Conservation (phyloP, 1,140 invertebrate species). For the Phocides pigmalion region DNA sequence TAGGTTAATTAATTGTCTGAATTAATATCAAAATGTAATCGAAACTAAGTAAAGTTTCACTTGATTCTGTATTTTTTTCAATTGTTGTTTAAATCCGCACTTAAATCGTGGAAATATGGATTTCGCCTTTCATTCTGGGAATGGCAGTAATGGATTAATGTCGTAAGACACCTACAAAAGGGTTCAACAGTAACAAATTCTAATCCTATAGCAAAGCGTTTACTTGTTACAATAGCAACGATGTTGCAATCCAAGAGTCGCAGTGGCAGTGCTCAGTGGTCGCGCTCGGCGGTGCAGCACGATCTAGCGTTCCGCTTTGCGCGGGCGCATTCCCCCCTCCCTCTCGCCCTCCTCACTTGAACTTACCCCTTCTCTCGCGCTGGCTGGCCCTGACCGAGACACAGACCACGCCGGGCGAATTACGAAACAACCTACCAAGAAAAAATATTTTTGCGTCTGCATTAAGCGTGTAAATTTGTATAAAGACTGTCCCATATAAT, state of each 20-base stretch:
- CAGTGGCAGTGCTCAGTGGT: slow-evolving; percentile 72
- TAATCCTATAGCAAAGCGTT: slow-evolving; percentile 45
- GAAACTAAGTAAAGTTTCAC: too few species aligned
- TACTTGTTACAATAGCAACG: slow-evolving; percentile 63
- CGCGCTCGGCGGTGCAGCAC: slow-evolving; percentile 79
- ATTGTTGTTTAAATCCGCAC: too few species aligned
- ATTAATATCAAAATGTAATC: too few species aligned
- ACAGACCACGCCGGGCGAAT: slow-evolving; percentile 53
- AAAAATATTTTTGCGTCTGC: slow-evolving; percentile 29
- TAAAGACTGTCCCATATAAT: too few species aligned
- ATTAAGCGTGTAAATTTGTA: too few species aligned
- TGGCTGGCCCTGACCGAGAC: slow-evolving; percentile 73
- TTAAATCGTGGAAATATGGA: too few species aligned
- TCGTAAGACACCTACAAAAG: neutral
- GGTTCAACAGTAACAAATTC: too few species aligned
- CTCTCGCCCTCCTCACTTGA: slow-evolving; percentile 36
- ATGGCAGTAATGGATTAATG: too few species aligned
- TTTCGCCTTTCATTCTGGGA: too few species aligned
- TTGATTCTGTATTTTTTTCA: too few species aligned
- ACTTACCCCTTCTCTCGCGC: slow-evolving; percentile 35
- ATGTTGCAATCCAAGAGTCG: slow-evolving; percentile 76
- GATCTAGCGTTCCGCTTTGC: slow-evolving; percentile 79
- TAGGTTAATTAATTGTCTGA: too few species aligned
- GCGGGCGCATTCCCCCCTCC: slow-evolving; percentile 53
- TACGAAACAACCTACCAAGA: slow-evolving; percentile 65